phyloP scores from a whole-genome alignment of 2,113 vertebrate genomes.

The Camelus bactrianus region DNA sequence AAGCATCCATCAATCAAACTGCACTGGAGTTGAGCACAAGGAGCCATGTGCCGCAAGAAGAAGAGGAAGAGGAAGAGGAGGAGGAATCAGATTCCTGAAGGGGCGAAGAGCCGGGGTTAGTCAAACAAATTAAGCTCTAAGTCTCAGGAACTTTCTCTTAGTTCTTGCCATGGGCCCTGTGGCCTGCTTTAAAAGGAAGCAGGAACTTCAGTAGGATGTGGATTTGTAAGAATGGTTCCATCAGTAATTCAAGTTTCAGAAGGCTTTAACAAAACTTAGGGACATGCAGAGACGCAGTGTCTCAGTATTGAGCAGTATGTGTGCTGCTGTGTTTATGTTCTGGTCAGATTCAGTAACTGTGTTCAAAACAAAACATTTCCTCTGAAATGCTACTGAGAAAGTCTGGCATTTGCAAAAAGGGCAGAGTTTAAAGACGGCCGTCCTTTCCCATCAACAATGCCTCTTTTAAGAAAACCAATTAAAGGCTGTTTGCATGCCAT shows the following conservation, averaged over 20 bases:
- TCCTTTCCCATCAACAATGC: neutral
- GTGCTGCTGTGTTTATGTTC: neutral
- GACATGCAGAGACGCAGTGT: neutral
- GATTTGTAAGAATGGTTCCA: neutral
- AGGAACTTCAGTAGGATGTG: neutral
- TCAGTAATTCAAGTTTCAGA: neutral
- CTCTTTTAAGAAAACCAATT: conserved; percentile 32
- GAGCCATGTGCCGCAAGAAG: conserved; percentile 75
- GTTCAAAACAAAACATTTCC: conserved; percentile 12
- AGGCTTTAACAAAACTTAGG: neutral
- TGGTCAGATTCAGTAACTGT: neutral
- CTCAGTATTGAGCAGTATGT: neutral
- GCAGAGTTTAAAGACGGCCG: conserved; percentile 51
- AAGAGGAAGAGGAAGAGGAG: conserved; percentile 87
- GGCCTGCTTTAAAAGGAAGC: neutral
- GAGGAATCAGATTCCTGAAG: conserved; percentile 88
- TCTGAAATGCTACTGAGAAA: conserved; percentile 30
- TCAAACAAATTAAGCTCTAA: conserved; percentile 38
- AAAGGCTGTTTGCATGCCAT: neutral
- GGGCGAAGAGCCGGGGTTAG: neutral
- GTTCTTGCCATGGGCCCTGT: neutral
- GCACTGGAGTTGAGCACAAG: conserved; percentile 86
- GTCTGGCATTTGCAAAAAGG: conserved; percentile 46
- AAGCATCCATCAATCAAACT: conserved; percentile 90
- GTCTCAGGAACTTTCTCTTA: conserved; percentile 68